These are phyloP conservation scores for Rhynchophorus ferrugineus DNA, from an alignment of 1,140 invertebrate species.

Conservation along the genomic window DNA sequence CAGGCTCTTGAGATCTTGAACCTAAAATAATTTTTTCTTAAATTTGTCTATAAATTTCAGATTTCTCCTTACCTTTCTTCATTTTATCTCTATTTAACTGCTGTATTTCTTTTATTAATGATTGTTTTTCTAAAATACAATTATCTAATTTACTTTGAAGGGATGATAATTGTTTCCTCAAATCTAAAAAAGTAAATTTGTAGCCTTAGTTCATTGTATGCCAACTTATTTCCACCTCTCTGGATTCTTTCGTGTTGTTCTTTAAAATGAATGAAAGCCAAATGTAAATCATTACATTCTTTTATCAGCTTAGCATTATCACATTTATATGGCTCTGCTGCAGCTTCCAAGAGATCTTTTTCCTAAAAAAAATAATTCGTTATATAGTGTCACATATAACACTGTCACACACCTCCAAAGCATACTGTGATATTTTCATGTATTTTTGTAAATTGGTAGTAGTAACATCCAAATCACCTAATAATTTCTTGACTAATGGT, in stretches of 20 bases:
- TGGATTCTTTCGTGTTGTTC: constrained; percentile 53
- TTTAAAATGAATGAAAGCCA: constrained; percentile 55
- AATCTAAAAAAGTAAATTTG: constrained; percentile 39
- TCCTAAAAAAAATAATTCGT: constrained; percentile 41
- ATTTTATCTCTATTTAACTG: constrained; percentile 10
- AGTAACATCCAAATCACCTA: constrained; percentile 68
- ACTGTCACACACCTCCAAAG: constrained; percentile 45
- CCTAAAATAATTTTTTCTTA: not conserved
- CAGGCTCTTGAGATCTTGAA: constrained; percentile 10
- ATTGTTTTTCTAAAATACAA: constrained; percentile 25
- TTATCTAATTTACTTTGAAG: constrained; percentile 50
- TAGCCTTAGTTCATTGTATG: not conserved
- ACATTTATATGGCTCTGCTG: constrained; percentile 60
- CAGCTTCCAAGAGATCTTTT: constrained; percentile 49
- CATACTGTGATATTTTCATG: constrained; percentile 62
- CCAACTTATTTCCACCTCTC: constrained; percentile 39
- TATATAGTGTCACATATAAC: not conserved
- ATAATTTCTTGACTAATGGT: constrained; percentile 64
- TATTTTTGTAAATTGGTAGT: constrained; percentile 71
- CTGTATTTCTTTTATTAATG: constrained; percentile 23
- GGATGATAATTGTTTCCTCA: constrained; percentile 50
- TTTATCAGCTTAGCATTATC: constrained; percentile 61
- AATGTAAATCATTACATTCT: constrained; percentile 65
- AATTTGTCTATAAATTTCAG: not conserved
- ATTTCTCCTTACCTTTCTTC: constrained; percentile 12